Percentiles rank a stretch among this genome's conserved stretches.
Conservation (phyloP, 2,797 vertebrate genomes). For the Calcarius lapponicus region DNA sequence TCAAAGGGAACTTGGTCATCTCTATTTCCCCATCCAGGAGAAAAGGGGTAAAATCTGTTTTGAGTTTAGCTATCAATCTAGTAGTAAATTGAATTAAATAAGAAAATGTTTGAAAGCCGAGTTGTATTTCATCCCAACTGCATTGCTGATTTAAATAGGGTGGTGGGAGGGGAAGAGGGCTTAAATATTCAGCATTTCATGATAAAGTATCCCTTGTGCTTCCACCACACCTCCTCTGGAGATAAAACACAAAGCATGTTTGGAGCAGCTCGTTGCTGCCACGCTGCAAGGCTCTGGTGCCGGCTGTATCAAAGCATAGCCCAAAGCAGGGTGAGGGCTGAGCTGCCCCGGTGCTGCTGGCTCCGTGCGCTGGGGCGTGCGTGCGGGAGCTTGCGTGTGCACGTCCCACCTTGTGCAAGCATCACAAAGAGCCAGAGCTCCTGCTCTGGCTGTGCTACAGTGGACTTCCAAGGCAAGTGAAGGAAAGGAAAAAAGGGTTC, state of each 20-base stretch:
- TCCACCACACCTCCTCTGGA: constrained; percentile 33
- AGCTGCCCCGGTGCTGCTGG: not conserved
- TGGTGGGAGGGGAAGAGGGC: not conserved
- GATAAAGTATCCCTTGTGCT: constrained; percentile 29
- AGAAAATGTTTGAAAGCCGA: constrained; percentile 68
- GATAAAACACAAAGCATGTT: constrained; percentile 10
- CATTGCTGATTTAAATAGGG: constrained; percentile 44
- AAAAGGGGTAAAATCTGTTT: constrained; percentile 60
- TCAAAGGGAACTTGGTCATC: constrained; percentile 57
- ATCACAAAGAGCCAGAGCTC: not conserved
- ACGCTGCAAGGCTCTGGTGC: not conserved
- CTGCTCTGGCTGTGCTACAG: not conserved
- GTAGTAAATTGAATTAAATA: constrained; percentile 70
- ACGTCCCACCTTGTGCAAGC: not conserved
- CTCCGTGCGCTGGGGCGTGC: rapidly evolving
- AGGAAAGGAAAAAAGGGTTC: not conserved
- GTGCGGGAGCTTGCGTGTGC: not conserved
- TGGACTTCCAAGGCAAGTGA: not conserved
- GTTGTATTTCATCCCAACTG: constrained; percentile 60
- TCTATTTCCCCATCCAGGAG: constrained; percentile 13
- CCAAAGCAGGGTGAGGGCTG: not conserved
- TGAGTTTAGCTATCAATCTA: constrained; percentile 65
- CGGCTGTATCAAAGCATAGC: not conserved
- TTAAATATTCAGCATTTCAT: constrained; percentile 60
- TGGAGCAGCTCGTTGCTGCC: not conserved